Evolutionary conservation across 64 coral and sea anemone species (phyloP), one percentile per base, ranked within the genome.

Genomic region (Orbicella faveolata): DNA sequence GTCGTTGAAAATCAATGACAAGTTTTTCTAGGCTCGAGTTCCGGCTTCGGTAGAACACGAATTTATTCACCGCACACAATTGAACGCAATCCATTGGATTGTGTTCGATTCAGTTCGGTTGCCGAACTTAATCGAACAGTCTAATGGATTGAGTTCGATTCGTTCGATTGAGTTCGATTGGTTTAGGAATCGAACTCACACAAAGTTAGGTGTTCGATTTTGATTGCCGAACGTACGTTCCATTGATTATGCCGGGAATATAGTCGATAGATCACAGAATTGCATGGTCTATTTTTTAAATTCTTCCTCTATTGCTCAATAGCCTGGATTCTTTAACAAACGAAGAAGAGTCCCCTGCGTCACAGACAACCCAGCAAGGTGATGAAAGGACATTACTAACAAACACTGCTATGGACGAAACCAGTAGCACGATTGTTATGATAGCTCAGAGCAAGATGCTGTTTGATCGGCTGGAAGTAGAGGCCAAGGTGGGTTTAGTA

Each of bases 361-460:
- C 3, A 85, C 36, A 52, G 20, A 6, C 1, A 53, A n/a, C 36
- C 65, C 64, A 70, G 25, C 8, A 51, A 25, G 82, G 15, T 14
- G 19, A 62, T 15, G 63, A 52, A 1, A 70, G 82, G 5, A 70
- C 48, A 52, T 19, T 65, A 52, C 20, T 70, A n/a, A 69, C 64
- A 17, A 65, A 85, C 37, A 63, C 79, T 18, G 79, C 26, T 63
- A 85, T 73, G 82, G 63, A 85, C 52, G 82, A 85, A 85, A 85
- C 82, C 9, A 85, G 82, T 85, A 72, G 82, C 41, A 85, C 82
- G 7, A 30, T 85, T 63, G 64, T 73, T 52, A 85, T 85, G 82
- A 85, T 85, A 68, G 82, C 82, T n/a, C 82, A 85, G n/a, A 85
- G 82, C 82, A 85, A 85, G 68, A 65, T 41, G 12, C 36, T 85